phyloP scores from a whole-genome alignment of 2,888 invertebrate genomes.

The Tupiocoris notatus region DNA sequence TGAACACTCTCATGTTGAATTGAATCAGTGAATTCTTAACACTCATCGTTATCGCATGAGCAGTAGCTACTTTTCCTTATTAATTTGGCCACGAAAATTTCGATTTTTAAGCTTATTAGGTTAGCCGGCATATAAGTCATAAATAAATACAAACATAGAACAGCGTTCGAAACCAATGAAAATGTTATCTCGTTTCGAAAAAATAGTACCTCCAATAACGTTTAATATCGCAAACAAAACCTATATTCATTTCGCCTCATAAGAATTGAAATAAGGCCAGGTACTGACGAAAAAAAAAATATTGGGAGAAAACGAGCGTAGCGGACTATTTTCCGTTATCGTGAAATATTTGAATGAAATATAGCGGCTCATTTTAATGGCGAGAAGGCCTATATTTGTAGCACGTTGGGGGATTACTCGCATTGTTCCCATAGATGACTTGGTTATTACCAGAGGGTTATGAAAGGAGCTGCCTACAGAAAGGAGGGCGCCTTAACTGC shows the following conservation, averaged over 20 bases:
- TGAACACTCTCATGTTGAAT: too few relatives aligned
- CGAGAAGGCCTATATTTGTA: slow-evolving; percentile 44
- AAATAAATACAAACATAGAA: too few relatives aligned
- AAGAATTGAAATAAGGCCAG: slow-evolving; percentile 20
- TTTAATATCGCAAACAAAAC: too few relatives aligned
- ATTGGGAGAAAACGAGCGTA: slow-evolving; percentile 28
- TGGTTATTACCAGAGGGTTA: slow-evolving; percentile 39
- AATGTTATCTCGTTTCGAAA: not conserved
- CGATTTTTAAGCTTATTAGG: too few relatives aligned
- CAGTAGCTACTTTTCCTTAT: too few relatives aligned
- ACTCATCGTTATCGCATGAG: too few relatives aligned
- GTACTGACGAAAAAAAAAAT: slow-evolving; percentile 27
- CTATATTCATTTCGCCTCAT: too few relatives aligned
- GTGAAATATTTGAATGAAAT: slow-evolving; percentile 46
- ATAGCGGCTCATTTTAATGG: slow-evolving; percentile 44
- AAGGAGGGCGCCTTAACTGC: not conserved
- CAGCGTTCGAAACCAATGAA: not conserved
- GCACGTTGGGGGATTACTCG: slow-evolving; percentile 47
- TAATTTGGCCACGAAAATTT: too few relatives aligned
- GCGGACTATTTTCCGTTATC: slow-evolving; percentile 34
- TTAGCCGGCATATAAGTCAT: too few relatives aligned
- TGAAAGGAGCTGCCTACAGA: not conserved
- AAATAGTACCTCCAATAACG: too few relatives aligned
- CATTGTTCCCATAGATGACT: slow-evolving; percentile 47
- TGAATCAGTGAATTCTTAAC: too few relatives aligned